Percentiles rank a stretch among this genome's conserved stretches.
Evolutionary conservation across 2,797 vertebrate species (phyloP).

Genomic region (Nannoperca australis): DNA sequence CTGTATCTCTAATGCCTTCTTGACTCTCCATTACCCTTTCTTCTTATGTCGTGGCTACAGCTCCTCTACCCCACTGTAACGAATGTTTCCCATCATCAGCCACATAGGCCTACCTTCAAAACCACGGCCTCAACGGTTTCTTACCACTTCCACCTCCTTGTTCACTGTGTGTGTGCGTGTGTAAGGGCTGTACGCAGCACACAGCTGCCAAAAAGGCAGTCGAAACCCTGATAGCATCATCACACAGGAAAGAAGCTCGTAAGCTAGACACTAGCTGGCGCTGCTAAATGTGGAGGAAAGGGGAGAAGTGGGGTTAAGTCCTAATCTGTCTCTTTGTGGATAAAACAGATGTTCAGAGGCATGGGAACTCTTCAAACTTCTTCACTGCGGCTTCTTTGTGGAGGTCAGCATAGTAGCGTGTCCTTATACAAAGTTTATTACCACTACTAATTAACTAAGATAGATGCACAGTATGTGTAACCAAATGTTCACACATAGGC

Average conservation of each 20-base stretch:
- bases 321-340: constrained; percentile 74
- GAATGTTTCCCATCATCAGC: constrained; percentile 93
- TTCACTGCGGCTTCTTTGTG: constrained; percentile 64
- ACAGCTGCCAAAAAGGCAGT: constrained; percentile 80
- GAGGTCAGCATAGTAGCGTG: constrained; percentile 47
- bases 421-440: constrained; percentile 50
- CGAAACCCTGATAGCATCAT: constrained; percentile 87
- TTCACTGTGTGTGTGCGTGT: constrained; percentile 55
- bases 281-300: constrained; percentile 69
- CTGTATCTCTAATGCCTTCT: constrained; percentile 21
- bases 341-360: constrained; percentile 73
- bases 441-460: constrained; percentile 65
- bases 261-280: constrained; percentile 62
- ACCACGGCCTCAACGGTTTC: constrained; percentile 93
- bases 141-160: constrained; percentile 93
- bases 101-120: constrained; percentile 91
- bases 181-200: constrained; percentile 64
- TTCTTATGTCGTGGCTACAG: constrained; percentile 43
- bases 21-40: constrained; percentile 27
- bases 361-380: constrained; percentile 67
- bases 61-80: constrained; percentile 82
- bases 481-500: constrained; percentile 39
- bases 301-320: constrained; percentile 61
- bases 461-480: constrained; percentile 29
- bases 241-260: constrained; percentile 79